Evolutionary conservation across 2,797 vertebrate genomes (phyloP).

Genomic region (Alouatta caraya): DNA sequence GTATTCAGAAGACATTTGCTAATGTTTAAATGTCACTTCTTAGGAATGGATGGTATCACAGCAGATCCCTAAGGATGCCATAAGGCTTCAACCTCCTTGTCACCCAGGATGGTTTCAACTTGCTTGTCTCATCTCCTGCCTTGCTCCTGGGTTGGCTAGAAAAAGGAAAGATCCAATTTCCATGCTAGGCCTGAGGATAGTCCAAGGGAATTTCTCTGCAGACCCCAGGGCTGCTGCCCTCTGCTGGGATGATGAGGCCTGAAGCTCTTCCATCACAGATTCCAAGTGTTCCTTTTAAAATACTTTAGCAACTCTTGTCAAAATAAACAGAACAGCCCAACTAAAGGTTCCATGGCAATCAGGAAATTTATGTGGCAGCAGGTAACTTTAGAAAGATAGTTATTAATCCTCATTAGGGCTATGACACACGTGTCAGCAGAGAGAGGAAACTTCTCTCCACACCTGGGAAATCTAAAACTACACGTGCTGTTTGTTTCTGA

Average conservation of each 20-base stretch:
- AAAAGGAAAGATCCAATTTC: not conserved
- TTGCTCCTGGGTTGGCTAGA: not conserved
- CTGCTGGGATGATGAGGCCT: not conserved
- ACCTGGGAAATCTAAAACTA: not conserved
- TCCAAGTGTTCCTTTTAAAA: not conserved
- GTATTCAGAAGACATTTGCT: not conserved
- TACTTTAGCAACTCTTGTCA: not conserved
- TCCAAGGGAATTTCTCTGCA: no score
- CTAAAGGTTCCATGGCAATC: not conserved
- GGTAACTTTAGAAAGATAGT: not conserved
- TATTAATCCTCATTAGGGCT: conserved; percentile 55
- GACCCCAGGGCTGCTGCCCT: not conserved
- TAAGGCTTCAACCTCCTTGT: not conserved
- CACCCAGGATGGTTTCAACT: not conserved
- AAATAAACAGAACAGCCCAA: not conserved
- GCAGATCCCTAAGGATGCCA: not conserved
- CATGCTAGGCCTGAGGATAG: not conserved
- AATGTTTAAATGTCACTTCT: not conserved
- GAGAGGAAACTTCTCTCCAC: not conserved
- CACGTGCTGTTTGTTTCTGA: not conserved
- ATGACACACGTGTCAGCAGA: not conserved
- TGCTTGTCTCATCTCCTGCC: not conserved
- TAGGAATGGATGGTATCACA: not conserved
- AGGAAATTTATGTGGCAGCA: not conserved
- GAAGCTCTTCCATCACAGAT: not conserved